Base-by-base conservation (phyloP, 2,888 invertebrate species). In the Eudemis profundana region DNA sequence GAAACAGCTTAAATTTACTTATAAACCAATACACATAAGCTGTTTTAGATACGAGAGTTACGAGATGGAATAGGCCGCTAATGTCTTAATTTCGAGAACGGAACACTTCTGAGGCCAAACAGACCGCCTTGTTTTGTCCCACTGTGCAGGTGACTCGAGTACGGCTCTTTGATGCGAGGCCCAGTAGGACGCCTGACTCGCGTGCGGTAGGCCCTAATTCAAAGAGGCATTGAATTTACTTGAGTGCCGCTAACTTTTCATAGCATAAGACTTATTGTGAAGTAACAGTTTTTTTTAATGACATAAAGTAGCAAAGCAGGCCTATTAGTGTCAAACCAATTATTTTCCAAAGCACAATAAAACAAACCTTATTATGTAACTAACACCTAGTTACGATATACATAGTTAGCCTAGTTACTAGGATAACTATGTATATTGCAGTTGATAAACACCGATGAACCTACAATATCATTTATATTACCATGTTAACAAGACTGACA, bases 81-180 rank as follows among this genome's bases (percentile, higher is more conserved):
- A 90, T 87, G 79, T 88, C 89, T 92, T 82, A 86, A 91, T 91
- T 91, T 90, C 76, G 78, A 79, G 87, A 90, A 89, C 72, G 69
- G 86, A 87, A 87, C 89, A 86, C 84, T 75, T 78, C 82, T 79
- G 78, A 81, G 78, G 78, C 79, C 81, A 87, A 90, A 89, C 85
- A 89, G 69, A 87, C 89, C 89, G 87, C 90, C 89, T 83, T 69
- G 70, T 69, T 78, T 72, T 72, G 68, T 74, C 82, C 82, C 79
- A 81, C 82, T 78, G 79, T 72, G 79, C 73, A 77, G 81, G 78
- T 81, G 79, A 57, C 47, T 59, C 49, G 54, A 23, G 27, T 4
- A 4, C 49, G 63, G 49, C 49, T 23, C 38, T 64, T 64, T 64
- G 64, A 59, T 57, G 63, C 51, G n/a, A 12, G 7, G 14, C 50